phyloP scores from a whole-genome alignment of 2,113 vertebrate genomes.

The Calonectris borealis region DNA sequence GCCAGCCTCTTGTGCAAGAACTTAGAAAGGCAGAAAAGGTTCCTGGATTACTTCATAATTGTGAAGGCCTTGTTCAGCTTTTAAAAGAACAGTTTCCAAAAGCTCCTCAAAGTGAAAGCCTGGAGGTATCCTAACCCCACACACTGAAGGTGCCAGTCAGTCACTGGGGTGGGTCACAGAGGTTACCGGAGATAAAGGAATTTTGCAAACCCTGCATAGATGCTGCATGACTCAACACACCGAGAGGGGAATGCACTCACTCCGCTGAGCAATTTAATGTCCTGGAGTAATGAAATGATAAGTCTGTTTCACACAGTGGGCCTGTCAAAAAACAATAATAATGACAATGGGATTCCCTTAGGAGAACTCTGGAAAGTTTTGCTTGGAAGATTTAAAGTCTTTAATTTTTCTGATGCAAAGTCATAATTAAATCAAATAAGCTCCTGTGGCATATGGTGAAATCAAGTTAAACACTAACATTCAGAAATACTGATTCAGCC shows the following conservation, averaged over 20 bases:
- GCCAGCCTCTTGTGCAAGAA: slow-evolving; percentile 5
- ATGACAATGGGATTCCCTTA: not conserved
- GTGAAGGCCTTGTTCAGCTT: slow-evolving; percentile 59
- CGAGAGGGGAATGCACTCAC: slow-evolving; percentile 10
- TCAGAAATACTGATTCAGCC: not conserved
- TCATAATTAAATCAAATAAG: slow-evolving; percentile 39
- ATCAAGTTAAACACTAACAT: slow-evolving; percentile 27
- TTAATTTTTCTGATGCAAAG: slow-evolving; percentile 56
- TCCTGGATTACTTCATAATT: slow-evolving; percentile 31
- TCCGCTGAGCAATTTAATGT: slow-evolving; percentile 47
- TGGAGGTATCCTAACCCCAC: slow-evolving; percentile 50
- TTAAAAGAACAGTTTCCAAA: slow-evolving; percentile 68
- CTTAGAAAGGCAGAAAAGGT: slow-evolving; percentile 35
- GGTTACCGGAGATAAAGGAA: slow-evolving; percentile 72
- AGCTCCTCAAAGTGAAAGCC: slow-evolving; percentile 51
- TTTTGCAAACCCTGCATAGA: slow-evolving; percentile 55
- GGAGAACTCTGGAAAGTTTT: slow-evolving; percentile 15
- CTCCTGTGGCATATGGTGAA: not conserved
- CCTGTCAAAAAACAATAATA: slow-evolving; percentile 44
- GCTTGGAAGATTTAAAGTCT: slow-evolving; percentile 6
- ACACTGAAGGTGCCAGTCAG: slow-evolving; percentile 49
- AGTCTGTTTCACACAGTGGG: slow-evolving; percentile 55
- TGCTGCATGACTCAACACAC: slow-evolving; percentile 61
- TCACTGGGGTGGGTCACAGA: slow-evolving; percentile 69
- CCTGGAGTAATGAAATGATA: slow-evolving; percentile 61